These are phyloP conservation scores for Rhinogobius similis DNA, from an alignment of 2,113 vertebrate genomes.

Conservation along the genomic window DNA sequence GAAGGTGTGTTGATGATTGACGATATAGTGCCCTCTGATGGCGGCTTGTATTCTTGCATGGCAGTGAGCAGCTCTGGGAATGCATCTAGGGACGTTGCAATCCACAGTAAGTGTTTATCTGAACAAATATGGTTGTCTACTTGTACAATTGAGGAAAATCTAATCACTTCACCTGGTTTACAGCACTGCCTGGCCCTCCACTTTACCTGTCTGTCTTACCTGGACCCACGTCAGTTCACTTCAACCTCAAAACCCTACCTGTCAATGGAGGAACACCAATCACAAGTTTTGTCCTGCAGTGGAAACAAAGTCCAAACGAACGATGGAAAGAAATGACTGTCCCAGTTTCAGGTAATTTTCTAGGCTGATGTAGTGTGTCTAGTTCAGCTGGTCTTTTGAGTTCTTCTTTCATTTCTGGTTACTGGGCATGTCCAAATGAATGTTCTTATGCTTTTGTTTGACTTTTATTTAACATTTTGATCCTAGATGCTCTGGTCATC, in stretches of 20 bases:
- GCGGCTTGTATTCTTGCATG: constrained; percentile 77
- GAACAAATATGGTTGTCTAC: not conserved
- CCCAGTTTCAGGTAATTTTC: constrained; percentile 49
- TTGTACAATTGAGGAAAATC: no score
- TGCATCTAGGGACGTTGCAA: constrained; percentile 61
- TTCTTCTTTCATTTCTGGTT: no score
- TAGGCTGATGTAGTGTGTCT: not conserved
- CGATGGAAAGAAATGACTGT: constrained; percentile 50
- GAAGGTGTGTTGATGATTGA: constrained; percentile 58
- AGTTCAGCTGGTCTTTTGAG: no score
- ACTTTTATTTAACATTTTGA: constrained; percentile 7
- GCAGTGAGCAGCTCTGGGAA: constrained; percentile 63
- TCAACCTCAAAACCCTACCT: constrained; percentile 52
- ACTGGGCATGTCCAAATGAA: not conserved
- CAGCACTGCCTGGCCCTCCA: constrained; percentile 63
- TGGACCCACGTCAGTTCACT: constrained; percentile 52
- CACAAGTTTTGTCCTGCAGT: constrained; percentile 64
- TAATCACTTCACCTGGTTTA: not conserved
- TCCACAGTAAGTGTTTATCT: constrained; percentile 68
- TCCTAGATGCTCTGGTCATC: constrained; percentile 52
- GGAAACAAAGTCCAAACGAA: constrained; percentile 42
- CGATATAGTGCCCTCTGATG: constrained; percentile 73
- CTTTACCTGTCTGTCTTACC: constrained; percentile 38
- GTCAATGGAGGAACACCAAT: constrained; percentile 64
- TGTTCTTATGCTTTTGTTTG: not conserved